Evolutionary conservation across 2,888 invertebrate species (phyloP).

Genomic region (Polyommatus icarus): DNA sequence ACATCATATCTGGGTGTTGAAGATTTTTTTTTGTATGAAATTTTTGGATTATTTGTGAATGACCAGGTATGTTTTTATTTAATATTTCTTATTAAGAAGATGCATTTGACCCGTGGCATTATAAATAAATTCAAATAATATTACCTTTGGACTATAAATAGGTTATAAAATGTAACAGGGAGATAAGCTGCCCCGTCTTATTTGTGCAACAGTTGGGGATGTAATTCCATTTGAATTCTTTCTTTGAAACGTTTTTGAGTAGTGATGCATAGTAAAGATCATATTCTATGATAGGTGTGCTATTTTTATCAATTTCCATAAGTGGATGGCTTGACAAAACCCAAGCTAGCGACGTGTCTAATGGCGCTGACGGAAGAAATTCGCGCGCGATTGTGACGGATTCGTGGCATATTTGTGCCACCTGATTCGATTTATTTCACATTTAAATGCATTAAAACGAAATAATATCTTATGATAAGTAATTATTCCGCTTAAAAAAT

Average conservation of each 20-base stretch:
- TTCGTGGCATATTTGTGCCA: constrained; percentile 79
- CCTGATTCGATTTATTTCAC: constrained; percentile 61
- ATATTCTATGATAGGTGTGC: constrained; percentile 55
- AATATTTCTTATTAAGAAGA: constrained; percentile 47
- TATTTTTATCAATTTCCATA: constrained; percentile 78
- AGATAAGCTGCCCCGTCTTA: constrained; percentile 74
- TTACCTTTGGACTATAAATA: constrained; percentile 59
- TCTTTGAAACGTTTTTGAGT: constrained; percentile 30
- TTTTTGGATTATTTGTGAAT: constrained; percentile 72
- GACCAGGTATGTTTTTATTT: constrained; percentile 67
- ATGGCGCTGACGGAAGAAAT: constrained; percentile 79
- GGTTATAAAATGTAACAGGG: constrained; percentile 74
- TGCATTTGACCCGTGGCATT: constrained; percentile 44
- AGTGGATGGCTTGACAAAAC: constrained; percentile 72
- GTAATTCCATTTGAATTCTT: constrained; percentile 40
- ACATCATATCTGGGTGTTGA: constrained; percentile 54
- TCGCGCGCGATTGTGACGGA: constrained; percentile 80
- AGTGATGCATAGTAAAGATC: constrained; percentile 42
- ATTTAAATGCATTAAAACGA: constrained; percentile 50
- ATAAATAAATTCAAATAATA: constrained; percentile 40
- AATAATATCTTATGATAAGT: constrained; percentile 54
- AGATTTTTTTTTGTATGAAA: constrained; percentile 60
- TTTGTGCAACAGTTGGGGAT: constrained; percentile 56
- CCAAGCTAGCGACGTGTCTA: constrained; percentile 80
- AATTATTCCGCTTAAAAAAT: constrained; percentile 48